Conservation (phyloP, 2,113 vertebrate genomes). For the Ancistrus triradiatus region DNA sequence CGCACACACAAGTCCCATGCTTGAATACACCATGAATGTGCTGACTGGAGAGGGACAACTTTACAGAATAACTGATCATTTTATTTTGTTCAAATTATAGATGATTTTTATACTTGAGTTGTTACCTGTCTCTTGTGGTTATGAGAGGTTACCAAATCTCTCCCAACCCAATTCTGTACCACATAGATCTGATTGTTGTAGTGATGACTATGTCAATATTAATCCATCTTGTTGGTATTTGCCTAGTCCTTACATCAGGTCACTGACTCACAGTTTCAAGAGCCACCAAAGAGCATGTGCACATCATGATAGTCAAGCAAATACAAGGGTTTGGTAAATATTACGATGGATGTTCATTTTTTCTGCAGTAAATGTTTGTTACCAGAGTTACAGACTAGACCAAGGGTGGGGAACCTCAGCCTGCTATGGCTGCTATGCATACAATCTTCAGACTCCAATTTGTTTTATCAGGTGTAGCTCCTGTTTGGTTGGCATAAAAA, state of each 20-base stretch:
- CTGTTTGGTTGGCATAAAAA: no score
- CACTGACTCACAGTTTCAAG: neutral
- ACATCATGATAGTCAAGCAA: neutral
- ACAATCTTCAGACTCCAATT: no score
- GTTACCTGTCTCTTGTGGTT: neutral
- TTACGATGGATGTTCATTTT: neutral
- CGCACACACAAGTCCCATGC: no score
- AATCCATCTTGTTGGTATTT: slow-evolving; percentile 16
- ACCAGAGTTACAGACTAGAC: slow-evolving; percentile 5
- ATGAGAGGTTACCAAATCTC: neutral
- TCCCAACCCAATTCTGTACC: neutral
- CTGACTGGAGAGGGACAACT: no score
- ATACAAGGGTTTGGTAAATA: slow-evolving; percentile 3
- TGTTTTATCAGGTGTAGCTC: no score
- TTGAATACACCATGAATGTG: no score
- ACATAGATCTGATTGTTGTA: neutral
- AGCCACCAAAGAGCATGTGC: neutral
- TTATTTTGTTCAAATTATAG: no score
- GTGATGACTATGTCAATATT: slow-evolving; percentile 6
- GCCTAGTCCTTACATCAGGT: neutral
- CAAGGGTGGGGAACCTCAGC: no score
- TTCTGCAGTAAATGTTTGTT: neutral
- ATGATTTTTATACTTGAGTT: no score
- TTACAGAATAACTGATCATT: no score
- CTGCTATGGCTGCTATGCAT: no score